These are phyloP conservation scores for Neogobius melanostomus DNA, from an alignment of 2,113 vertebrate genomes.

Conservation along the genomic window DNA sequence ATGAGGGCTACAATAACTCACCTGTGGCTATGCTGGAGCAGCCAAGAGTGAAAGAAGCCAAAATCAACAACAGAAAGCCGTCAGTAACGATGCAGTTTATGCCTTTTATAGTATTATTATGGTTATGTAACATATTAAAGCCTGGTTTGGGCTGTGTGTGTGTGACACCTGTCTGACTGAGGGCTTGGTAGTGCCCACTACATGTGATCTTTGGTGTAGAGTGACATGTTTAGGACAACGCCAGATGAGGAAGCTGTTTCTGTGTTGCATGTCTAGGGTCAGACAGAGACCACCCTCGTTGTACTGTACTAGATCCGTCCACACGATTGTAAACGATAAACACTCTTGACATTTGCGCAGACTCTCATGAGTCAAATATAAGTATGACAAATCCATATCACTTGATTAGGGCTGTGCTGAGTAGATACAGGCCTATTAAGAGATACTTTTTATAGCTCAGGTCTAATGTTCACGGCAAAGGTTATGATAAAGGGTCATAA, in stretches of 20 bases:
- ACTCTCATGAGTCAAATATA: background rate
- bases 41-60: background rate
- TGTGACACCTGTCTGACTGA: background rate
- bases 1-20: background rate
- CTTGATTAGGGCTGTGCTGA: background rate
- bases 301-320: background rate
- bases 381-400: background rate
- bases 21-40: background rate
- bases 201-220: background rate
- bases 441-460: background rate
- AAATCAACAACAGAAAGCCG: slow-evolving; percentile 1
- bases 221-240: slow-evolving; percentile 1
- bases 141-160: background rate
- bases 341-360: background rate
- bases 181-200: background rate
- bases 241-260: background rate
- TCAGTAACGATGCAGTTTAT: background rate
- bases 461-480: background rate
- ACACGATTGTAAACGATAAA: background rate
- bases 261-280: background rate
- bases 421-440: background rate
- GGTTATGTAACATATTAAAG: slow-evolving; percentile 2
- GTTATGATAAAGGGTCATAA: background rate
- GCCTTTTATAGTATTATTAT: background rate
- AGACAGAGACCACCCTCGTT: background rate